Conservation (phyloP, 2,113 vertebrate genomes). For the Rattus rattus region DNA sequence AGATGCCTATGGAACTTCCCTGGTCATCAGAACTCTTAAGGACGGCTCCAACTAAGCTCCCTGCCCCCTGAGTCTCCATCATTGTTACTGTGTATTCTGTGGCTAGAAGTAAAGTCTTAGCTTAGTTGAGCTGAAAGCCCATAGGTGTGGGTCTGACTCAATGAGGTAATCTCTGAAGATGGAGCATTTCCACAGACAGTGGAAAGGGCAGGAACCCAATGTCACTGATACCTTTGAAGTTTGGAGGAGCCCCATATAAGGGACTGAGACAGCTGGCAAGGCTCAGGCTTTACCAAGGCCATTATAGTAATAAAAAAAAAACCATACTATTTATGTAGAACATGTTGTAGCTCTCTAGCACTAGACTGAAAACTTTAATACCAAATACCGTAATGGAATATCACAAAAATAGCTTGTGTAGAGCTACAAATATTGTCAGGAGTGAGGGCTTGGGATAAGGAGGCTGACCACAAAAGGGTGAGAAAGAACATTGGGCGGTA, state of each 20-base stretch:
- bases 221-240: background rate
- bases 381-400: background rate
- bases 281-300: background rate
- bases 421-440: background rate
- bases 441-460: background rate
- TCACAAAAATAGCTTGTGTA: background rate
- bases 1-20: background rate
- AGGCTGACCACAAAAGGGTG: background rate
- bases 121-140: constrained; percentile 14
- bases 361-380: background rate
- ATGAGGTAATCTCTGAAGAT: background rate
- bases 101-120: background rate
- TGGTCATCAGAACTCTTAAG: constrained; percentile 16
- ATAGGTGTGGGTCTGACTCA: background rate
- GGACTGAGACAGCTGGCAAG: background rate
- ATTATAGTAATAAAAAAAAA: background rate
- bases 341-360: background rate
- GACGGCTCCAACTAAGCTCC: background rate
- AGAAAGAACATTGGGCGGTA: background rate
- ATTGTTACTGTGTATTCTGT: background rate
- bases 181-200: background rate
- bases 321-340: constrained; percentile 19
- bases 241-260: background rate
- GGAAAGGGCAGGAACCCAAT: background rate
- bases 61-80: background rate